A percentile compares a stretch with the other conserved stretches of the same genome.
phyloP scores from a whole-genome alignment of 1,140 invertebrate species.

The Diabrotica undecimpunctata region DNA sequence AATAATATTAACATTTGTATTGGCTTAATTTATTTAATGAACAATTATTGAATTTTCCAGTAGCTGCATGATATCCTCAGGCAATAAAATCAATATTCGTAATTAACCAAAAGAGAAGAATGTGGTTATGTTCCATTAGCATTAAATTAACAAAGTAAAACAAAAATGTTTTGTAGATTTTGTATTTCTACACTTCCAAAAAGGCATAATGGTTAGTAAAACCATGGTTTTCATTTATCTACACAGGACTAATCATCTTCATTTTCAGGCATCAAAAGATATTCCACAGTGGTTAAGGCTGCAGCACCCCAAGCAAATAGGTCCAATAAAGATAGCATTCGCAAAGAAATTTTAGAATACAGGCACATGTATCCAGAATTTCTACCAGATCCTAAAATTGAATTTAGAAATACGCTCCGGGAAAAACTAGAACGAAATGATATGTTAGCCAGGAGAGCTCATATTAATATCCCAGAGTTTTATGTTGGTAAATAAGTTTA shows the following conservation, averaged over 20 bases:
- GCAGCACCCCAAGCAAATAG: not conserved
- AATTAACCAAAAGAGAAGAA: no score
- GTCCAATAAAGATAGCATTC: conserved; percentile 19
- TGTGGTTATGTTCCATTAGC: no score
- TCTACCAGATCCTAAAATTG: conserved; percentile 78
- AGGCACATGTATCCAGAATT: conserved; percentile 92
- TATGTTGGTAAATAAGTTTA: conserved; percentile 77
- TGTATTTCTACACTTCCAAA: not conserved
- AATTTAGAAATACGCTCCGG: conserved; percentile 72
- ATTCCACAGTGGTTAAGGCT: conserved; percentile 4
- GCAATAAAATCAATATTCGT: no score
- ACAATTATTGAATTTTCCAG: no score
- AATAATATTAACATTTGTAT: no score
- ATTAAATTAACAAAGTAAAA: no score
- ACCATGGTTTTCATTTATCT: not conserved
- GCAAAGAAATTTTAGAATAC: conserved; percentile 48
- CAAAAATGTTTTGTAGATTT: not conserved
- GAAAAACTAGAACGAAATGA: conserved; percentile 90
- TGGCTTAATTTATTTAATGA: no score
- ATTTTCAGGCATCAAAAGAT: conserved; percentile 8
- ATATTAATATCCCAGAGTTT: conserved; percentile 93
- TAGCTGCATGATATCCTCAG: no score
- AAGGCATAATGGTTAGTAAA: not conserved
- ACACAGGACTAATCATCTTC: not conserved
- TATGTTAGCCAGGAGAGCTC: conserved; percentile 81